A percentile compares a stretch with the other conserved stretches of the same genome.
Evolutionary conservation across 2,797 vertebrate species (phyloP).

Genomic region (Xenopus petersii): DNA sequence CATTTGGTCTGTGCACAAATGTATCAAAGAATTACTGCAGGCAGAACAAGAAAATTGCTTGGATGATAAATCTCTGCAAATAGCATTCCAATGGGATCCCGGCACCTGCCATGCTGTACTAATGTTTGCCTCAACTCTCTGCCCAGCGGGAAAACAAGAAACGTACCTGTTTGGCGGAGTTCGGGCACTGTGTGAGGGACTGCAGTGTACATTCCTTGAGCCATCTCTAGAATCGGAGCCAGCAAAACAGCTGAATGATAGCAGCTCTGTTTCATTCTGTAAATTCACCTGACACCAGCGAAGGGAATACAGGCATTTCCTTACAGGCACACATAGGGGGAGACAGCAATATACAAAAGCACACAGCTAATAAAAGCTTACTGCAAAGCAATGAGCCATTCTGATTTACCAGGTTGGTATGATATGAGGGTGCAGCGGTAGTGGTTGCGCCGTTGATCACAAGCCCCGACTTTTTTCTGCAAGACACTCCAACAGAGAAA

Average conservation of each 20-base stretch:
- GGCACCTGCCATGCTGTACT: background rate
- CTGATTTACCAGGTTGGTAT: slow-evolving; percentile 38
- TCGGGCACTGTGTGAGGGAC: background rate
- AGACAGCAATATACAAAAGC: slow-evolving; percentile 25
- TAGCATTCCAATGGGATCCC: no score
- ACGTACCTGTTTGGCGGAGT: slow-evolving; percentile 21
- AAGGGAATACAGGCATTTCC: slow-evolving; percentile 33
- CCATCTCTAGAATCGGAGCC: background rate
- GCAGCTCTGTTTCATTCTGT: background rate
- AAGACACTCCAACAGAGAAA: slow-evolving; percentile 2
- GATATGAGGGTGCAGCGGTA: slow-evolving; percentile 18
- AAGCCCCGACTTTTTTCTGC: slow-evolving; percentile 25
- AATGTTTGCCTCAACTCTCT: no score
- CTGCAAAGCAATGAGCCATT: slow-evolving; percentile 28
- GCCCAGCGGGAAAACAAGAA: background rate
- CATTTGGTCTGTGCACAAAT: no score
- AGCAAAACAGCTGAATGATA: slow-evolving; percentile 2
- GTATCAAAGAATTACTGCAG: no score
- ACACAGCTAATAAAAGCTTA: slow-evolving; percentile 24
- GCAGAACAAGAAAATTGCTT: no score
- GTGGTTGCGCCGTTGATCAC: slow-evolving; percentile 23
- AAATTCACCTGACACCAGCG: slow-evolving; percentile 23
- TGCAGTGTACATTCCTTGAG: background rate
- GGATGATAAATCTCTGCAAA: no score
- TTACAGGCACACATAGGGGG: slow-evolving; percentile 42